phyloP scores from a whole-genome alignment of 2,797 vertebrate genomes.

The Yasuhikotakia modesta region DNA sequence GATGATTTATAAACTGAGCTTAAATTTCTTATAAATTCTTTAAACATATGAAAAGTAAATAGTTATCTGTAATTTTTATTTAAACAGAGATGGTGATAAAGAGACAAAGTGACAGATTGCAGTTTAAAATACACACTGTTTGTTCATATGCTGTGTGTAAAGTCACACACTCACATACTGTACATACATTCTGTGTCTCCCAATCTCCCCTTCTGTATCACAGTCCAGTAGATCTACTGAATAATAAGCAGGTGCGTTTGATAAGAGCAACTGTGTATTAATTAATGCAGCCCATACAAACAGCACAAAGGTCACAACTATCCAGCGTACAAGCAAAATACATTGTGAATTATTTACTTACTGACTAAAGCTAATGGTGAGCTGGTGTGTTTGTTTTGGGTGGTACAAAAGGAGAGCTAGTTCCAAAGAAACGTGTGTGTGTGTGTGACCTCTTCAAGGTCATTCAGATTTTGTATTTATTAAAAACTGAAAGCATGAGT shows the following conservation, averaged over 20 bases:
- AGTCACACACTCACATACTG: too few species aligned
- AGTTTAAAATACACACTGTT: too few species aligned
- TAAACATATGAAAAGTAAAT: too few species aligned
- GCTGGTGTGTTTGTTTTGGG: conserved; percentile 3
- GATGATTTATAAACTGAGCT: too few species aligned
- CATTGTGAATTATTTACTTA: neutral
- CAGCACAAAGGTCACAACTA: conserved; percentile 10
- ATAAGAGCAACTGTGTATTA: neutral
- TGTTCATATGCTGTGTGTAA: too few species aligned
- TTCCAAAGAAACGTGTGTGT: neutral
- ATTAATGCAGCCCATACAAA: neutral
- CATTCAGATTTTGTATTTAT: conserved; percentile 1
- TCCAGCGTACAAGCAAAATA: neutral
- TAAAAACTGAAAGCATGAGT: conserved; percentile 12
- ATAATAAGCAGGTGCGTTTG: conserved; percentile 20
- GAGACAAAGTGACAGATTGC: too few species aligned
- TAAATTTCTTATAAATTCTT: too few species aligned
- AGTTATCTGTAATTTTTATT: too few species aligned
- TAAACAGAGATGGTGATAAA: too few species aligned
- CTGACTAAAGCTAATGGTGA: conserved; percentile 27
- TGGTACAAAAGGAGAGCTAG: neutral
- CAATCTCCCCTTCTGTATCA: too few species aligned
- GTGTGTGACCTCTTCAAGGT: conserved; percentile 4
- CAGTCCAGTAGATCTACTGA: neutral
- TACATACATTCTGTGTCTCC: too few species aligned